Evolutionary conservation across 2,797 vertebrate species (phyloP), one percentile per base, ranked within the genome.

Genomic region (Neoniphon sammara): DNA sequence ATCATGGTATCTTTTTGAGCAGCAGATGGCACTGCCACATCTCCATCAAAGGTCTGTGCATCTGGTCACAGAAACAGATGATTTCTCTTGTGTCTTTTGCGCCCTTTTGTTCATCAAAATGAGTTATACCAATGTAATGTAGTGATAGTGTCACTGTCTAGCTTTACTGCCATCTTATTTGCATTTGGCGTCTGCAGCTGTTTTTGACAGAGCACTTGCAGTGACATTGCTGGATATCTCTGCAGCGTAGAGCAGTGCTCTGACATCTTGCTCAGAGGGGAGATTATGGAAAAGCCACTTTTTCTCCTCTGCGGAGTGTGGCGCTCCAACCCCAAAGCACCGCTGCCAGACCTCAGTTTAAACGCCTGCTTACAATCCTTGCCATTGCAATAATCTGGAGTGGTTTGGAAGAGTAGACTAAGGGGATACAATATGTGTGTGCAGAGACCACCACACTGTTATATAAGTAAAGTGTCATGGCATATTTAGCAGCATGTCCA

Each of bases 21-120:
- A 89, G 90, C 75, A 90, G 89, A 88, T 90, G 89, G 90, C 91
- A 90, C 85, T 91, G 67, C 80, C 85, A 82, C 82, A 77, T 86
- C 78, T 87, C 56, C 73, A 56, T 73, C 77, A 59, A 52, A 5
- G 46, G 7, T 14, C 58, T 39, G 14, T 21, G 20, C 56, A 64
- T 69, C 72, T 66, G 36, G 57, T 58, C 58, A 7, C 15, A 56
- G 4, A 75, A 46, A 73, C 65, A 70, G 66, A 60, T 74, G 64
- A 81, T 76, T 27, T 5, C 23, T 49, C 39, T 17, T 46, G 23
- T 46, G 20, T 65, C 20, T n/a, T 56, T 12, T n/a, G 25, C 42
- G 21, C 14, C 9, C 7, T 14, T 58, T 18, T 39, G 12, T 39
- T 39, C 4, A 46, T 46, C 15, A 17, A 46, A 46, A 15, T 46